Base-by-base conservation (phyloP, 2,113 vertebrate species). In the Oreocharis arfaki region DNA sequence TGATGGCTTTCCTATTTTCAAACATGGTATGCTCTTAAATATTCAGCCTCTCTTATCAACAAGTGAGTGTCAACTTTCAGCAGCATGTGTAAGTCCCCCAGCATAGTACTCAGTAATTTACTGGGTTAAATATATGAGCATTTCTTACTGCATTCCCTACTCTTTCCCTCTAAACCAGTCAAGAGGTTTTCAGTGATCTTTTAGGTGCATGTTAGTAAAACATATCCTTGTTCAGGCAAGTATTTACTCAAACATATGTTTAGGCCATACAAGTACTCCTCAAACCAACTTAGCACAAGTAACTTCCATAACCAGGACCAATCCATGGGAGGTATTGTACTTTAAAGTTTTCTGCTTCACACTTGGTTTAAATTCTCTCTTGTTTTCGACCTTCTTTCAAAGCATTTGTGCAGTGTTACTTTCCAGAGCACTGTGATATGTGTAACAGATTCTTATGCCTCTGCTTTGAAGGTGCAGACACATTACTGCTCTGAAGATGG, bases 401-500 rank as follows among this genome's bases (percentile, higher is more conserved):
- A 67, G 13, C 15, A 46, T 57, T 68, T 80, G 27, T 59, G 42
- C 42, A 49, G 16, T 41, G 32, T 32, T 92, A 50, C 47, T 52
- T 74, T 81, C 41, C 49, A 50, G 11, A 19, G 9, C 7, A 4
- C 16, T 69, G 55, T 7, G 12, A 32, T 49, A n/a, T 7, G 17
- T 61, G 85, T 82, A 53, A 23, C 13, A 50, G 60, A 69, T 75
- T 75, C 19, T 2, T 2, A 21, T 2, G n/a, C 74, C 17, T 86
- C 52, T 84, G 23, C 35, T 94, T 91, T 90, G 46, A 88, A 95
- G 70, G 41, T 95, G 97, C 93, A 84, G 49, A 52, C 37, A 75
- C 23, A 9, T 68, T 74, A 84, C 27, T 93, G 91, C 94, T 97
- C 98, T 97, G 96, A 97, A 98, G 97, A 97, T 97, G 98, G 98